These are phyloP conservation scores for Parelbella ahira DNA, from an alignment of 2,888 invertebrate species.

Conservation along the genomic window DNA sequence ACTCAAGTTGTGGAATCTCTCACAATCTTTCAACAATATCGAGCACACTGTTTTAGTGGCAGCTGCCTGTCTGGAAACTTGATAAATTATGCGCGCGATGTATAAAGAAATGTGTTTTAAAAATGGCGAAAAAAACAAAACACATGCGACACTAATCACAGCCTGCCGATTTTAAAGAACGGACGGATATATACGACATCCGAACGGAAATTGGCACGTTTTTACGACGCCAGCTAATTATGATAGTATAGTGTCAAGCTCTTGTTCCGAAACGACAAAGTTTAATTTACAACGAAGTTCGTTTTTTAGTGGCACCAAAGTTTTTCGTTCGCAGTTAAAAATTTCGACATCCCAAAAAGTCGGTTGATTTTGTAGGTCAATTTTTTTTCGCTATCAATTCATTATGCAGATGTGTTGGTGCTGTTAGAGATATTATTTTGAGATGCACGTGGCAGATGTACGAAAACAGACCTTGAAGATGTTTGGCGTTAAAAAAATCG, in stretches of 20 bases:
- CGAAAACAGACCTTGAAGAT: constrained; percentile 64
- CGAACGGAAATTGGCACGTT: constrained; percentile 77
- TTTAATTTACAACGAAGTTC: neutral
- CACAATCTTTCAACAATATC: constrained; percentile 44
- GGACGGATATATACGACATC: constrained; percentile 68
- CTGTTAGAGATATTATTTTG: constrained; percentile 62
- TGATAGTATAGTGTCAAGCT: neutral
- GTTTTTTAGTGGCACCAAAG: neutral
- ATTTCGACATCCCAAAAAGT: constrained; percentile 32
- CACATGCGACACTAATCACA: constrained; percentile 71
- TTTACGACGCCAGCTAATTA: constrained; percentile 40
- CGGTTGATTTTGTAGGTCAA: constrained; percentile 69
- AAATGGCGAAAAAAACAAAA: constrained; percentile 63
- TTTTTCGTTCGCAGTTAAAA: constrained; percentile 28
- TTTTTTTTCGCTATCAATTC: constrained; percentile 75
- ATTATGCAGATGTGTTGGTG: constrained; percentile 77
- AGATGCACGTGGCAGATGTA: constrained; percentile 72
- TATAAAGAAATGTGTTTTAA: constrained; percentile 33
- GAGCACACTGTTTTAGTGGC: constrained; percentile 40
- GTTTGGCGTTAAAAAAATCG: constrained; percentile 57
- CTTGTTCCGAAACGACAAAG: constrained; percentile 3
- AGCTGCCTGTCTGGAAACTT: constrained; percentile 61
- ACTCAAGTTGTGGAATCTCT: constrained; percentile 27
- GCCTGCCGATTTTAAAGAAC: constrained; percentile 71
- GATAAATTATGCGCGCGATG: constrained; percentile 57